Evolutionary conservation across 2,113 vertebrate genomes (phyloP).

Genomic region (Pelecanus crispus): DNA sequence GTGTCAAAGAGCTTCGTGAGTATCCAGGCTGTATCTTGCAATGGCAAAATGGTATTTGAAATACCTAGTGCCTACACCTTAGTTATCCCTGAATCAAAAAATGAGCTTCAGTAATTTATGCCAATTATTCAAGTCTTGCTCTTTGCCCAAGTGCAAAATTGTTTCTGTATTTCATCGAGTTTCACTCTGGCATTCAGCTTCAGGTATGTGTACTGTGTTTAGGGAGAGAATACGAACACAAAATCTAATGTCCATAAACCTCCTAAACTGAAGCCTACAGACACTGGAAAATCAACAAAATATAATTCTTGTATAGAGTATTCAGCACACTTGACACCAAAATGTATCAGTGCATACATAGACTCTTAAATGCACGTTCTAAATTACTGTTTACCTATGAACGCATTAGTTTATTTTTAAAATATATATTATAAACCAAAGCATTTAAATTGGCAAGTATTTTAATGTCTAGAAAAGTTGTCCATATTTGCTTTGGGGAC

Average conservation of each 20-base stretch:
- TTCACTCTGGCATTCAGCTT: neutral
- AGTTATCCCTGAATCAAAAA: neutral
- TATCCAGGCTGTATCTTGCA: slow-evolving; percentile 27
- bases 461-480: neutral
- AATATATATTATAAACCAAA: neutral
- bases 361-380: neutral
- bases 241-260: neutral
- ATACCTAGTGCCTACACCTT: neutral
- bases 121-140: neutral
- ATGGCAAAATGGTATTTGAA: neutral
- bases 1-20: slow-evolving; percentile 96
- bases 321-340: neutral
- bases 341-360: neutral
- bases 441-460: neutral
- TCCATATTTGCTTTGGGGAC: neutral
- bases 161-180: neutral
- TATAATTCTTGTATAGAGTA: neutral
- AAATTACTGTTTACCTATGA: neutral
- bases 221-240: neutral
- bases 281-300: neutral
- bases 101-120: neutral
- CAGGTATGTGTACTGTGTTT: neutral
- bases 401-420: neutral
- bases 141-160: neutral
- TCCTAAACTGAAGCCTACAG: neutral